These are phyloP conservation scores for Scaeva pyrastri DNA, from an alignment of 2,888 invertebrate species.

Conservation along the genomic window DNA sequence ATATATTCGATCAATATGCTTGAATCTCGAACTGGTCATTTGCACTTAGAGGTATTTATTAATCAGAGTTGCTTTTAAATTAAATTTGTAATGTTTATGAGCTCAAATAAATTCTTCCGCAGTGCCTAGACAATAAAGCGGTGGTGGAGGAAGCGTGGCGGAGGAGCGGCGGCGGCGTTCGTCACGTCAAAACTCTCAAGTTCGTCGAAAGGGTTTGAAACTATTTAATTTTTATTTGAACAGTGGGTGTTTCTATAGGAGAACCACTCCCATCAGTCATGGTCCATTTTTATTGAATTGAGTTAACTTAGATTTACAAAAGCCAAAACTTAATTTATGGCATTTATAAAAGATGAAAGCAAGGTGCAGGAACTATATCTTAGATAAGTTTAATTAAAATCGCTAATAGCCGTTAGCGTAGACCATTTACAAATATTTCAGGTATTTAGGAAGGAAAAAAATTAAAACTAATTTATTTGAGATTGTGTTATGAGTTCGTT, in stretches of 20 bases:
- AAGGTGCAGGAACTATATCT: slow-evolving; percentile 49
- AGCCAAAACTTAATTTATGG: not conserved
- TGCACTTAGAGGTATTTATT: slow-evolving; percentile 47
- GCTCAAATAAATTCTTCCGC: slow-evolving; percentile 47
- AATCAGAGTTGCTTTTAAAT: slow-evolving; percentile 32
- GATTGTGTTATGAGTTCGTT: not conserved
- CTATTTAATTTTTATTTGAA: slow-evolving; percentile 32
- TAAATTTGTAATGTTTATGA: slow-evolving; percentile 48
- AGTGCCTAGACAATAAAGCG: slow-evolving; percentile 43
- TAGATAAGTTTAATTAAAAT: slow-evolving; percentile 42
- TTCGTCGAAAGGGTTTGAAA: slow-evolving; percentile 43
- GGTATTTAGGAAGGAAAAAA: not conserved
- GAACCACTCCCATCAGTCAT: slow-evolving; percentile 59
- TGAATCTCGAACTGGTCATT: slow-evolving; percentile 16
- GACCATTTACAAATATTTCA: not conserved
- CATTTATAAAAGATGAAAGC: slow-evolving; percentile 36
- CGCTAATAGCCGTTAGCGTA: slow-evolving; percentile 17
- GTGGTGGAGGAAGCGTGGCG: no score
- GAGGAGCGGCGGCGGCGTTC: not conserved
- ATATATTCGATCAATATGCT: slow-evolving; percentile 29
- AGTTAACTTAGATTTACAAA: slow-evolving; percentile 47
- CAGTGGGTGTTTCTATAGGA: slow-evolving; percentile 48
- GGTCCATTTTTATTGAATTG: slow-evolving; percentile 43
- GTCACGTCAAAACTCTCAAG: slow-evolving; percentile 18
- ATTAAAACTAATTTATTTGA: slow-evolving; percentile 15